Base-by-base conservation (phyloP, 1,140 invertebrate genomes). In the Wiebesia pumilae region DNA sequence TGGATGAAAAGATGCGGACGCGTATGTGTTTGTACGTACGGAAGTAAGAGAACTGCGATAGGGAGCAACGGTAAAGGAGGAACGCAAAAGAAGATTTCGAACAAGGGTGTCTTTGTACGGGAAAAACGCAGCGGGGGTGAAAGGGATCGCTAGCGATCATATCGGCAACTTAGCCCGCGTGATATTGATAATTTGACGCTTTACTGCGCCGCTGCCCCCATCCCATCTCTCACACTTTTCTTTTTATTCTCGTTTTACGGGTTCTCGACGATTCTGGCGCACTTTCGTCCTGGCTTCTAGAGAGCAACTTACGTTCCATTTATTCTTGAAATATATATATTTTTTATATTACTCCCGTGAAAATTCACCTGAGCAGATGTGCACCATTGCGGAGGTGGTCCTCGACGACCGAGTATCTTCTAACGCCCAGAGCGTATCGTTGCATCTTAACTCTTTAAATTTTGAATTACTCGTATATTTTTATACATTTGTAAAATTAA, bases 131-230 rank as follows among this genome's bases (percentile, higher is more conserved):
- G 51, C 10, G 9, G 27, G 58, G 24, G 58, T 27, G 73, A 35
- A 75, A 75, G 35, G 35, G 73, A 75, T 10, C 4, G 38, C 35
- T 4, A 35, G 40, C 2, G 73, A 40, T 35, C 2, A 75, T 40
- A 81, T 81, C 38, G 40, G 62, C 16, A 81, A 69, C 62, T 81
- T 67, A 54, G 2, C 21, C 4, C 54, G 24, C 67, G 78, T 65
- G 78, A 62, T 85, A 80, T 85, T 85, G 78, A 85, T 81, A 81
- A 85, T 81, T 85, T 85, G 65, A 73, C 65, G 78, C 30, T 81
- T 62, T 54, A 43, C 67, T 58, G 47, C 62, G 4, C 40, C 21
- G 3, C 27, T 65, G 30, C 3, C 3, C 47, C 2, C 30, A 21
- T 75, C 69, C 2, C 27, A 16, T 40, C 33, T 30, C 43, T 27